Conservation (phyloP, 2,888 invertebrate species). For the Caenorhabditis angaria region DNA sequence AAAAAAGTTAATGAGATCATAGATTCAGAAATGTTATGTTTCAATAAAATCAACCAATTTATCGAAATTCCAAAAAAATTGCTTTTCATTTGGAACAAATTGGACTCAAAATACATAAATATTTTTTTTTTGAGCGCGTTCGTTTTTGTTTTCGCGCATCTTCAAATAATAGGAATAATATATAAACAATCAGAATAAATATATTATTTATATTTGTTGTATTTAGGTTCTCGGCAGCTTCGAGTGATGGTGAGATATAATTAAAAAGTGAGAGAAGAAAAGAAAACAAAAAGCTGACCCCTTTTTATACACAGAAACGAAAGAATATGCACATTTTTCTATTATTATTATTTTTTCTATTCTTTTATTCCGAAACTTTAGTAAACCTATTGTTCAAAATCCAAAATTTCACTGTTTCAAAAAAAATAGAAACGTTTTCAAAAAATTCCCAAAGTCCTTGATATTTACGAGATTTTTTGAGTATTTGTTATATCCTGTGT, state of each 20-base stretch:
- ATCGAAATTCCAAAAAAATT: no score
- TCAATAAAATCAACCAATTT: no score
- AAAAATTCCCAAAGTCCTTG: background rate
- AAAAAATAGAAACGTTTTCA: no score
- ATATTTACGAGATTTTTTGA: background rate
- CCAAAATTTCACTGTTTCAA: no score
- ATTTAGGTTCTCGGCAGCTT: slow-evolving; percentile 1
- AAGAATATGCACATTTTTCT: background rate
- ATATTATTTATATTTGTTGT: background rate
- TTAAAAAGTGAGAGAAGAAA: background rate
- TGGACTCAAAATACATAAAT: background rate
- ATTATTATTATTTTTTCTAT: background rate
- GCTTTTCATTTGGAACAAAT: no score
- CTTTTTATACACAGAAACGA: slow-evolving; percentile 1
- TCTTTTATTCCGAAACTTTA: no score
- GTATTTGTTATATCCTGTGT: background rate
- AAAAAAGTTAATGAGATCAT: no score
- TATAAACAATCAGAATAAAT: slow-evolving; percentile 2
- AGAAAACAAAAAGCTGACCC: background rate
- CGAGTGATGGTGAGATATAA: background rate
- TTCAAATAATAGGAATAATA: background rate
- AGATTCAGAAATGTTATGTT: no score
- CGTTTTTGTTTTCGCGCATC: background rate
- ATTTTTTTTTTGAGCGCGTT: background rate
- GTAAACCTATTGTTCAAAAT: no score